Base-by-base conservation (phyloP, 2,113 vertebrate genomes). In the Geococcyx californianus region DNA sequence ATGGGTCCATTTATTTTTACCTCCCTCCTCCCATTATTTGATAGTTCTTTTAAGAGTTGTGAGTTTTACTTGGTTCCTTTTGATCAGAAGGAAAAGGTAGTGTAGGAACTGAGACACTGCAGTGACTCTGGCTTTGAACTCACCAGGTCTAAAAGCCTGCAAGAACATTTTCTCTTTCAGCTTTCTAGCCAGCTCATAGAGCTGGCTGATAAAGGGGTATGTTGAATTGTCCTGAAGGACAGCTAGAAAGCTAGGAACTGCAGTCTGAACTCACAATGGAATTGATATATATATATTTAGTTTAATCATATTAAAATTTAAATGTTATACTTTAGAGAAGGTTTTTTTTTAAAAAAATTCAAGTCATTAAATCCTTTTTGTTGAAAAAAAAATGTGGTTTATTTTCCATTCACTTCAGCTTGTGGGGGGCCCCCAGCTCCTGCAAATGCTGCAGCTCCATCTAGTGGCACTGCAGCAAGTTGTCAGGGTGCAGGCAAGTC, bases 111-210 rank as follows among this genome's bases (percentile, higher is more conserved):
- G 95, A 96, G 95, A 67, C 33, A 2, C 84, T 72, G 84, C 73
- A 66, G 85, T 93, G 91, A 26, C 81, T 93, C 89, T 87, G 82
- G 60, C 97, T 97, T 97, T 97, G 97, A 97, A 97, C 97, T 97
- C 97, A 90, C 97, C 97, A 97, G 97, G 97, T 96, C 96, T 97
- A 96, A 97, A 97, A 97, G 97, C 93, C 96, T 96, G 84, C 96
- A 94, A 97, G 97, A 95, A 96, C 90, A 96, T 97, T 95, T 94
- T 93, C 83, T 62, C 93, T 94, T 97, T 87, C 91, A 36, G 84
- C 89, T 92, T 92, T 94, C 76, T 9, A 38, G 70, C 81, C 14
- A 15, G 70, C 91, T 94, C 63, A 6, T 31, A 63, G 73, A 62
- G 72, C 64, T 92, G 63, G 12, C 58, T 93, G 91, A 88, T 96